Evolutionary conservation across 2,888 invertebrate genomes (phyloP).

Genomic region (Caenorhabditis wallacei): DNA sequence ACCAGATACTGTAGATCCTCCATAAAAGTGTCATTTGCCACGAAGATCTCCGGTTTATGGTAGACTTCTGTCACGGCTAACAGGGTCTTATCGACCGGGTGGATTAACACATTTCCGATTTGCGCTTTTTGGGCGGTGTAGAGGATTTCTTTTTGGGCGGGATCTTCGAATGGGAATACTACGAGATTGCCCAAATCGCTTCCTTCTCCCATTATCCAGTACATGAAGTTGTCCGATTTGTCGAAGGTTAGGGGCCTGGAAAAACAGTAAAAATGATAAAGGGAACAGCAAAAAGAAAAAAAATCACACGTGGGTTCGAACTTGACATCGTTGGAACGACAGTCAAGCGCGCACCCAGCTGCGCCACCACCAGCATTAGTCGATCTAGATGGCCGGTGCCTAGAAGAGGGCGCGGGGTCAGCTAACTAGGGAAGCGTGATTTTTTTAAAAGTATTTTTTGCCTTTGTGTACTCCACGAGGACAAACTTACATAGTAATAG

Average conservation of each 20-base stretch:
- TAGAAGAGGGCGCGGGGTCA: not conserved
- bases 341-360: too few relatives aligned
- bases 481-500: constrained; percentile 76
- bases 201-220: constrained; percentile 81
- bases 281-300: too few relatives aligned
- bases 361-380: too few relatives aligned
- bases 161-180: constrained; percentile 78
- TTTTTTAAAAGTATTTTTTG: too few relatives aligned
- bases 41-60: constrained; percentile 82
- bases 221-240: constrained; percentile 79
- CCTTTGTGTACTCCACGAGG: too few relatives aligned
- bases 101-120: constrained; percentile 80
- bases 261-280: not conserved
- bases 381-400: not conserved
- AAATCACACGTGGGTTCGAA: too few relatives aligned
- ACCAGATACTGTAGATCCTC: constrained; percentile 78
- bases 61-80: constrained; percentile 81
- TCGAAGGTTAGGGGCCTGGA: constrained; percentile 81
- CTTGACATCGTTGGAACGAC: not conserved
- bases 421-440: too few relatives aligned
- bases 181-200: constrained; percentile 80
- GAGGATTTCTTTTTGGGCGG: constrained; percentile 77
- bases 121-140: constrained; percentile 80
- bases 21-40: constrained; percentile 81
- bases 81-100: constrained; percentile 80